Percentiles rank a stretch among this genome's conserved stretches.
Evolutionary conservation across 2,797 vertebrate species (phyloP).

Genomic region (Mormyrus proboscirostris): DNA sequence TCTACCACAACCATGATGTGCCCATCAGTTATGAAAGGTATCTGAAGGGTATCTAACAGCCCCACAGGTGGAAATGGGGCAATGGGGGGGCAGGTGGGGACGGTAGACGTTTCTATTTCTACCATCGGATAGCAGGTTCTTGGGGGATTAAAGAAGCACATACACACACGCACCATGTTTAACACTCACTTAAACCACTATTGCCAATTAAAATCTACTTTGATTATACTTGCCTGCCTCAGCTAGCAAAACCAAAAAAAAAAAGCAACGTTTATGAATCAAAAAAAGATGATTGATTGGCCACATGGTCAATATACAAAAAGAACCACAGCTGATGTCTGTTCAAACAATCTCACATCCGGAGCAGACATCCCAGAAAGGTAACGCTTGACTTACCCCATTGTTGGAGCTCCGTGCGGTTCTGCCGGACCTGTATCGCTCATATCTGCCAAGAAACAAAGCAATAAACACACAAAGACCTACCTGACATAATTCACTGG

Average conservation of each 20-base stretch:
- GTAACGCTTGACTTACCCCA: slow-evolving; percentile 65
- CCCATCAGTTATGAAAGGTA: not conserved
- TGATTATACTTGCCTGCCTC: slow-evolving; percentile 61
- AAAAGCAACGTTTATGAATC: slow-evolving; percentile 9
- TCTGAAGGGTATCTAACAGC: not conserved
- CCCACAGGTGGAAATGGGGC: not conserved
- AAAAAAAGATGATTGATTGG: not conserved
- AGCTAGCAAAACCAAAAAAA: slow-evolving; percentile 55
- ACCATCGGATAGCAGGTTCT: not conserved
- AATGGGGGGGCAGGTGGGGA: not conserved
- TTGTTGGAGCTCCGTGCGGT: slow-evolving; percentile 73
- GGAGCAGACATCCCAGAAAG: slow-evolving; percentile 30
- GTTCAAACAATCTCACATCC: not conserved
- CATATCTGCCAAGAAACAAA: slow-evolving; percentile 67
- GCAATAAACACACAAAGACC: not conserved
- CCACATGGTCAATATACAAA: not conserved
- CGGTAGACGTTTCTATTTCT: not conserved
- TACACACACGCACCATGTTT: slow-evolving; percentile 26
- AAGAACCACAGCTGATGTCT: not conserved
- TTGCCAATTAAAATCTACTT: not conserved
- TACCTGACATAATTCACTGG: not conserved
- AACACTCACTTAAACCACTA: slow-evolving; percentile 27
- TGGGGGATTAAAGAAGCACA: not conserved
- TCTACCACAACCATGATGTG: not conserved
- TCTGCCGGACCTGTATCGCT: slow-evolving; percentile 80